Evolutionary conservation across 2,113 vertebrate species (phyloP).

Genomic region (Felis chaus): DNA sequence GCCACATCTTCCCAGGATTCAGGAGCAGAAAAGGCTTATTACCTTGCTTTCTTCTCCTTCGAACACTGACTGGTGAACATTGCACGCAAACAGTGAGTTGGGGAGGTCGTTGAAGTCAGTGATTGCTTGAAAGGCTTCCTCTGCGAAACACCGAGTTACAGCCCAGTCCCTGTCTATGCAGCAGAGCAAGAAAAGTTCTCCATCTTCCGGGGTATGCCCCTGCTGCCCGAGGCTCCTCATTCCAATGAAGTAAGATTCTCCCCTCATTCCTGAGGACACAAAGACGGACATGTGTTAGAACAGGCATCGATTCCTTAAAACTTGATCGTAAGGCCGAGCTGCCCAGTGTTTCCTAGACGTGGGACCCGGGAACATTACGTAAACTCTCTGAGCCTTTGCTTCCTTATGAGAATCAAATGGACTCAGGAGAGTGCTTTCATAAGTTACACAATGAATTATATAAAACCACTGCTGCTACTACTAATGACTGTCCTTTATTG

Average conservation of each 20-base stretch:
- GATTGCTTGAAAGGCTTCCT: conserved; percentile 89
- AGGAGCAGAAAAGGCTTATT: conserved; percentile 50
- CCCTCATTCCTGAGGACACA: conserved; percentile 88
- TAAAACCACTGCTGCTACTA: background rate
- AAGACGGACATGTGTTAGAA: background rate
- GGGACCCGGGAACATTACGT: background rate
- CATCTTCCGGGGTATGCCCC: conserved; percentile 81
- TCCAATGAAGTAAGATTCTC: conserved; percentile 88
- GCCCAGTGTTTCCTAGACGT: background rate
- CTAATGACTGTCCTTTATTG: background rate
- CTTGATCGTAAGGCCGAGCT: background rate
- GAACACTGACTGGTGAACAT: conserved; percentile 92
- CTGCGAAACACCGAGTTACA: conserved; percentile 81
- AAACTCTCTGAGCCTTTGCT: background rate
- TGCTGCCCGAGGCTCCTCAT: conserved; percentile 84
- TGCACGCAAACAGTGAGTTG: conserved; percentile 90
- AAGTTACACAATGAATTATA: background rate
- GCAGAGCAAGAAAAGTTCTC: conserved; percentile 86
- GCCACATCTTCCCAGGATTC: background rate
- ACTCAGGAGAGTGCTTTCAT: background rate
- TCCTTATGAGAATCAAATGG: background rate
- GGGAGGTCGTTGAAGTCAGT: conserved; percentile 93
- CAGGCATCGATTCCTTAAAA: background rate
- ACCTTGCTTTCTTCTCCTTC: conserved; percentile 91
- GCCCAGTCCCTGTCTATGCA: conserved; percentile 82